Evolutionary conservation across 2,113 vertebrate genomes (phyloP).

Genomic region (Ceyx cyanopectus): DNA sequence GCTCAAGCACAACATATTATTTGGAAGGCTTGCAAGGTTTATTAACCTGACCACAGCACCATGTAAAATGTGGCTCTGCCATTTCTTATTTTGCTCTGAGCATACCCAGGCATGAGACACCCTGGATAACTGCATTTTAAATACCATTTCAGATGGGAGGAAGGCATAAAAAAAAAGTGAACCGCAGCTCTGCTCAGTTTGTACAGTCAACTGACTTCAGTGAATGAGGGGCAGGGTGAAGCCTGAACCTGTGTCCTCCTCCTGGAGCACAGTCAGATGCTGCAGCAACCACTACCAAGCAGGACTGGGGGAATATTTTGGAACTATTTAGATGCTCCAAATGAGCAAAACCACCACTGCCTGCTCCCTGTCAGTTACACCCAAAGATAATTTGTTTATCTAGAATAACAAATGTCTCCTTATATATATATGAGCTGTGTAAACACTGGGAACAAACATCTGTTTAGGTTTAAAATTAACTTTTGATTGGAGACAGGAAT

Average conservation of each 20-base stretch:
- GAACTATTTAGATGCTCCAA: neutral
- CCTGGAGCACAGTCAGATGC: neutral
- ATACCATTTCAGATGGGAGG: neutral
- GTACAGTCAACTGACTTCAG: neutral
- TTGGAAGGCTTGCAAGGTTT: slow-evolving; percentile 17
- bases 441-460: neutral
- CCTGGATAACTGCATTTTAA: neutral
- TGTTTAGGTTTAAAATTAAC: slow-evolving; percentile 21
- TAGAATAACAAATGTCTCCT: neutral
- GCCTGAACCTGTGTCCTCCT: neutral
- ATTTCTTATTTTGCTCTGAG: neutral
- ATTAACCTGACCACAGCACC: slow-evolving; percentile 6
- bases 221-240: neutral
- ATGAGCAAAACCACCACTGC: neutral
- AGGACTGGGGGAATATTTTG: neutral
- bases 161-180: neutral
- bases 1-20: neutral
- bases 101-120: neutral
- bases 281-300: neutral
- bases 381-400: neutral
- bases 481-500: neutral
- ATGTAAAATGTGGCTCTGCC: neutral
- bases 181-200: neutral
- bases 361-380: neutral
- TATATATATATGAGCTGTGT: neutral